Percentiles rank a stretch among this genome's conserved stretches.
These are phyloP conservation scores for Tridacna crocea DNA, from an alignment of 2,888 invertebrate species.

Conservation along the genomic window DNA sequence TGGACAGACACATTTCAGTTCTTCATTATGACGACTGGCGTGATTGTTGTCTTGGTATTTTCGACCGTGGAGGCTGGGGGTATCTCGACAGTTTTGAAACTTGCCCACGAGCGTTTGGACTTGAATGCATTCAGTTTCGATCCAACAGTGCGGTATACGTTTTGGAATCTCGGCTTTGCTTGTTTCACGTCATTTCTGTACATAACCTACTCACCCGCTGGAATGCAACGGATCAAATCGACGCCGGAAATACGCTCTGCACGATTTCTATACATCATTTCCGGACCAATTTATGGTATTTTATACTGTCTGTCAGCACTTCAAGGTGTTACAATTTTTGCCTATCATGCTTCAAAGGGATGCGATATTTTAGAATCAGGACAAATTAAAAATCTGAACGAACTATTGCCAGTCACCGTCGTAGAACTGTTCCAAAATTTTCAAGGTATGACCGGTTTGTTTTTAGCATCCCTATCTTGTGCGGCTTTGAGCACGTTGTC, in stretches of 20 bases:
- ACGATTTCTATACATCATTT: constrained; percentile 9
- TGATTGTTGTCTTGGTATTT: constrained; percentile 31
- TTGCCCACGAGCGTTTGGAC: constrained; percentile 29
- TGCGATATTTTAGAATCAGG: constrained; percentile 43
- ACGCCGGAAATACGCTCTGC: constrained; percentile 25
- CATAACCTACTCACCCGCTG: constrained; percentile 35
- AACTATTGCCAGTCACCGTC: constrained; percentile 39
- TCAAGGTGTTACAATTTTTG: constrained; percentile 47
- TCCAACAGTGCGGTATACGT: constrained; percentile 40
- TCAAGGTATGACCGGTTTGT: constrained; percentile 49
- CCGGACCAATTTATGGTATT: constrained; percentile 24
- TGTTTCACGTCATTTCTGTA: constrained; percentile 18
- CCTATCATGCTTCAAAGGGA: constrained; percentile 32
- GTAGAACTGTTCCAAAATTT: constrained; percentile 35
- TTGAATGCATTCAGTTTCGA: constrained; percentile 34
- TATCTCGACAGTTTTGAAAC: neutral
- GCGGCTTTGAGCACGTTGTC: constrained; percentile 55
- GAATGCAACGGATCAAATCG: constrained; percentile 42
- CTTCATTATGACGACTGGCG: constrained; percentile 40
- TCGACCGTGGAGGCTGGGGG: constrained; percentile 29
- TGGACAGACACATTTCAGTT: constrained; percentile 49
- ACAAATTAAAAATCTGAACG: constrained; percentile 34
- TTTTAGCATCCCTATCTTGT: constrained; percentile 47
- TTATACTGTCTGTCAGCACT: neutral
- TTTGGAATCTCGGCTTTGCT: constrained; percentile 41